Conservation (phyloP, 2,113 vertebrate genomes). For the Leptobrachium ailaonicum region DNA sequence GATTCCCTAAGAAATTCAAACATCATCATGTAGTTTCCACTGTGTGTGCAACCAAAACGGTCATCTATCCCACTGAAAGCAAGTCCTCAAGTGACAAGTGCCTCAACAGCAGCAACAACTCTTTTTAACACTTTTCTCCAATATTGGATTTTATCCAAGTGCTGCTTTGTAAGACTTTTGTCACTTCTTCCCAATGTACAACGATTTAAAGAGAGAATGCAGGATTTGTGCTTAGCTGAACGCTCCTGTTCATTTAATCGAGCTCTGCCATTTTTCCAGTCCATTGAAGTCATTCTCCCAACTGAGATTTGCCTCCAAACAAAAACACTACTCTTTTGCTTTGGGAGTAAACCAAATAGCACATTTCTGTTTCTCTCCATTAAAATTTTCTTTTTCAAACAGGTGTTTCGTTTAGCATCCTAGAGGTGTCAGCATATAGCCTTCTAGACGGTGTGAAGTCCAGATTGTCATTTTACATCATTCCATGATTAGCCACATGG, state of each 20-base stretch:
- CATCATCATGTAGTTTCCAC: not conserved
- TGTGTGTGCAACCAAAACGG: not conserved
- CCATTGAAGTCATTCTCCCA: not conserved
- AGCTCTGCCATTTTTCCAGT: slow-evolving; percentile 2
- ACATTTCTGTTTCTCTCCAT: not conserved
- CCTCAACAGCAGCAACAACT: slow-evolving; percentile 3
- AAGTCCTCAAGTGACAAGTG: not conserved
- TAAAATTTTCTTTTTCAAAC: too few species aligned
- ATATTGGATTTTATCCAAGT: too few species aligned
- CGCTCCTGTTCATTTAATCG: not conserved
- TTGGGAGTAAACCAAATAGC: not conserved
- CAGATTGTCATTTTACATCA: too few species aligned
- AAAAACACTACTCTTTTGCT: not conserved
- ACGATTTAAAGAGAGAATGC: not conserved
- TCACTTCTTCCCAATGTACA: too few species aligned
- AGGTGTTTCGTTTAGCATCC: too few species aligned
- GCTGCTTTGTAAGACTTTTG: too few species aligned
- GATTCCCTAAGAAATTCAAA: not conserved
- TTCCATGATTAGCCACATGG: too few species aligned
- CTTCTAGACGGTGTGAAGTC: too few species aligned
- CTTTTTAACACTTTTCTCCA: not conserved
- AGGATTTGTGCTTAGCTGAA: not conserved
- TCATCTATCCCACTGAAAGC: not conserved
- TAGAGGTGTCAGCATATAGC: too few species aligned
- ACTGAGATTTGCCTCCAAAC: not conserved